These are phyloP conservation scores for Drosophila flavopinicola DNA, from an alignment of 2,888 invertebrate species.

Conservation along the genomic window DNA sequence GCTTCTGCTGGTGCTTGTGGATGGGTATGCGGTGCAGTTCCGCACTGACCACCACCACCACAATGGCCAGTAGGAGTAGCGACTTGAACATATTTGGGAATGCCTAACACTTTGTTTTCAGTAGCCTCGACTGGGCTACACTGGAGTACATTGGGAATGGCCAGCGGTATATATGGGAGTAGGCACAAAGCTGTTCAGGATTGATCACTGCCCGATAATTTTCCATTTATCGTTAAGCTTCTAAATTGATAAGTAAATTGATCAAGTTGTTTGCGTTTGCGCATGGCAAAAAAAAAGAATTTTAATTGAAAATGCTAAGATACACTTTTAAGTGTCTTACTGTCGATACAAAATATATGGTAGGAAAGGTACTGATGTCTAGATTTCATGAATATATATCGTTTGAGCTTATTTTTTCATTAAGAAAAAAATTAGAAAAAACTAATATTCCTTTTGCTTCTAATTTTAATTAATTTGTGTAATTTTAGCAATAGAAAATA, in stretches of 20 bases:
- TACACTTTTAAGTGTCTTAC: too few relatives aligned
- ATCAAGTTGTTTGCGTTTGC: constrained; percentile 15
- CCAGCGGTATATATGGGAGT: constrained; percentile 33
- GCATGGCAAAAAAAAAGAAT: not conserved
- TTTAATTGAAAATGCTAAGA: not conserved
- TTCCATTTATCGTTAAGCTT: constrained; percentile 42
- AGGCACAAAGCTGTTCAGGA: constrained; percentile 16
- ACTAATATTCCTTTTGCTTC: too few relatives aligned
- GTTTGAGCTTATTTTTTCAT: too few relatives aligned
- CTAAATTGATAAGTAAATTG: constrained; percentile 37
- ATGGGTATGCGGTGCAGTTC: constrained; percentile 69
- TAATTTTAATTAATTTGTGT: too few relatives aligned
- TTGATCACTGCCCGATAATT: constrained; percentile 51
- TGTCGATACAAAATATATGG: too few relatives aligned
- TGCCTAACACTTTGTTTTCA: not conserved
- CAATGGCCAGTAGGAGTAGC: constrained; percentile 57
- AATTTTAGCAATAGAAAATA: too few relatives aligned
- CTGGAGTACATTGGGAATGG: constrained; percentile 13
- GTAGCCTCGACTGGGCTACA: constrained; percentile 42
- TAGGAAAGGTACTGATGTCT: too few relatives aligned
- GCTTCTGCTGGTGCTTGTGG: constrained; percentile 58
- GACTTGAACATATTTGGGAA: constrained; percentile 57
- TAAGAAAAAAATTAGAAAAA: too few relatives aligned
- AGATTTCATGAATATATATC: too few relatives aligned
- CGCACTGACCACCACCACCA: constrained; percentile 63